phyloP scores from a whole-genome alignment of 2,797 vertebrate genomes.

The Lerista edwardsae region DNA sequence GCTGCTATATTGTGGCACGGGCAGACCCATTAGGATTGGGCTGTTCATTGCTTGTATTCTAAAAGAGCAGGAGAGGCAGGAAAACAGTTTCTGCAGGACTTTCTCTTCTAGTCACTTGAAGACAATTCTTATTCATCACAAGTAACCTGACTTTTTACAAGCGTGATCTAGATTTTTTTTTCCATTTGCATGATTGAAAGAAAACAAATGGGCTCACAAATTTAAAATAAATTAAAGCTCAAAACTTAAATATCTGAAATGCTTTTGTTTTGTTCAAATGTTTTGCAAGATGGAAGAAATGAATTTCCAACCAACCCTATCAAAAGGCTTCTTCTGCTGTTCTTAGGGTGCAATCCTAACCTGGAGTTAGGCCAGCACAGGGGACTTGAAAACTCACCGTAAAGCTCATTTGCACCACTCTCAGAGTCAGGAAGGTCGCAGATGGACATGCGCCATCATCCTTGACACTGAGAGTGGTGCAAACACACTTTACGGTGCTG shows the following conservation, averaged over 20 bases:
- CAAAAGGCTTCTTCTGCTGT: constrained; percentile 1
- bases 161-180: not conserved
- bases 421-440: too few species aligned
- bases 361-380: too few species aligned
- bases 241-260: not conserved
- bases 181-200: not conserved
- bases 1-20: too few species aligned
- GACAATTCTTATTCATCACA: not conserved
- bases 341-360: too few species aligned
- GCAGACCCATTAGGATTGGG: too few species aligned
- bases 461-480: too few species aligned
- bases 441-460: too few species aligned
- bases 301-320: not conserved
- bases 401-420: too few species aligned
- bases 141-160: not conserved
- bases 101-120: not conserved
- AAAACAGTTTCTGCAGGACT: not conserved
- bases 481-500: too few species aligned
- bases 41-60: not conserved
- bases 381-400: too few species aligned
- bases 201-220: too few species aligned
- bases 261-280: not conserved
- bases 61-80: not conserved
- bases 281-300: constrained; percentile 1
- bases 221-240: too few species aligned